Conservation (phyloP, 2,113 vertebrate species). For the Delphinapterus leucas region DNA sequence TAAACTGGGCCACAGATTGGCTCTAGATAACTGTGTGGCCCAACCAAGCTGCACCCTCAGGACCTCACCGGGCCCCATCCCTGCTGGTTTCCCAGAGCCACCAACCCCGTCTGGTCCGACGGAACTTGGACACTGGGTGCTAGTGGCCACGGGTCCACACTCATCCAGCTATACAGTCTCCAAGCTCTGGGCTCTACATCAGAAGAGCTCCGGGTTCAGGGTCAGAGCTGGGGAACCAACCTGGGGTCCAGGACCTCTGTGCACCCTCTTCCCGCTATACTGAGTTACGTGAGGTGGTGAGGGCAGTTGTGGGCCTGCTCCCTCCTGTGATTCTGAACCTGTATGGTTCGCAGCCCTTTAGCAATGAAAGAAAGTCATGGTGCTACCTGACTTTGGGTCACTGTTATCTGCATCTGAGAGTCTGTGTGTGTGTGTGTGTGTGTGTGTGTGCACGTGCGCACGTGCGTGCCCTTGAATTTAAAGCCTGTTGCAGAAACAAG, state of each 20-base stretch:
- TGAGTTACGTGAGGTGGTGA: rapidly evolving
- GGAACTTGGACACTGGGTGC: not conserved
- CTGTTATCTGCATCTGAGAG: too few species aligned
- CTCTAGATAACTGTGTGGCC: not conserved
- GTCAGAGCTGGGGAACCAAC: not conserved
- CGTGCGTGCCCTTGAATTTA: rapidly evolving
- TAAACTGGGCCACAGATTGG: not conserved
- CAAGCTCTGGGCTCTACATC: not conserved
- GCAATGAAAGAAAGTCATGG: not conserved
- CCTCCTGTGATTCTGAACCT: not conserved
- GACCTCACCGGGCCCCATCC: not conserved
- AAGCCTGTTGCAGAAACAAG: not conserved
- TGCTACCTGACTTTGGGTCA: not conserved
- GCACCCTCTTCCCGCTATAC: rapidly evolving
- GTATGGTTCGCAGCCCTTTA: rapidly evolving
- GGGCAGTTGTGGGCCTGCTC: rapidly evolving
- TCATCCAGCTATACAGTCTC: rapidly evolving
- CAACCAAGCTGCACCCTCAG: not conserved
- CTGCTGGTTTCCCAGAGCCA: not conserved
- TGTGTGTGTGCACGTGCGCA: rapidly evolving
- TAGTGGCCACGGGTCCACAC: rapidly evolving
- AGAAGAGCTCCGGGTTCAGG: not conserved
- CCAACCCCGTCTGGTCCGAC: not conserved
- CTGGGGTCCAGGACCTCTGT: not conserved
- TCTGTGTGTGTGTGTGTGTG: rapidly evolving